Evolutionary conservation across 2,888 invertebrate species (phyloP).

Genomic region (Falcaria lacertinaria): DNA sequence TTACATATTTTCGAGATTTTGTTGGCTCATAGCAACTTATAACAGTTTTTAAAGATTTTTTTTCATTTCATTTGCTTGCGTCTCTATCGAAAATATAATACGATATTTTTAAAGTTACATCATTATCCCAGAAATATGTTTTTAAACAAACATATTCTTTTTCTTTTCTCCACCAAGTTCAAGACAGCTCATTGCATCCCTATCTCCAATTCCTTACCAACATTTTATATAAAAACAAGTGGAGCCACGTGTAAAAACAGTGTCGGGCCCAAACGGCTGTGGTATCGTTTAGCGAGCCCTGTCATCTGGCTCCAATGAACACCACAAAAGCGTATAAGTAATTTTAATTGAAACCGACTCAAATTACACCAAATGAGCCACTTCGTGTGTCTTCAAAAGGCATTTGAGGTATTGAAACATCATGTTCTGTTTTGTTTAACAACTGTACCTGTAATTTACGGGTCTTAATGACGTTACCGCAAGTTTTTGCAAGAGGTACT

Average conservation of each 20-base stretch:
- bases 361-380: conserved; percentile 17
- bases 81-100: too few species aligned
- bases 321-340: conserved; percentile 10
- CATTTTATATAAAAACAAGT: background rate
- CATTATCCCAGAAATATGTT: too few species aligned
- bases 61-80: too few species aligned
- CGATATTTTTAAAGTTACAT: too few species aligned
- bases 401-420: conserved; percentile 17
- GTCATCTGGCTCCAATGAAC: conserved; percentile 15
- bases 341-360: conserved; percentile 18
- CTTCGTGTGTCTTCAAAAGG: conserved; percentile 9
- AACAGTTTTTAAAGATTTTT: too few species aligned
- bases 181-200: too few species aligned
- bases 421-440: background rate
- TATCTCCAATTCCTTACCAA: background rate
- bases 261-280: background rate
- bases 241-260: background rate
- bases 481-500: background rate
- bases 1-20: too few species aligned
- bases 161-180: too few species aligned
- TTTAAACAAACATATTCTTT: too few species aligned
- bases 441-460: background rate
- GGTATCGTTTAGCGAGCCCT: background rate
- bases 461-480: background rate
- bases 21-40: too few species aligned